These are phyloP conservation scores for Sinodicranocentrus sp. DNA, from an alignment of 2,888 invertebrate species.

Conservation along the genomic window DNA sequence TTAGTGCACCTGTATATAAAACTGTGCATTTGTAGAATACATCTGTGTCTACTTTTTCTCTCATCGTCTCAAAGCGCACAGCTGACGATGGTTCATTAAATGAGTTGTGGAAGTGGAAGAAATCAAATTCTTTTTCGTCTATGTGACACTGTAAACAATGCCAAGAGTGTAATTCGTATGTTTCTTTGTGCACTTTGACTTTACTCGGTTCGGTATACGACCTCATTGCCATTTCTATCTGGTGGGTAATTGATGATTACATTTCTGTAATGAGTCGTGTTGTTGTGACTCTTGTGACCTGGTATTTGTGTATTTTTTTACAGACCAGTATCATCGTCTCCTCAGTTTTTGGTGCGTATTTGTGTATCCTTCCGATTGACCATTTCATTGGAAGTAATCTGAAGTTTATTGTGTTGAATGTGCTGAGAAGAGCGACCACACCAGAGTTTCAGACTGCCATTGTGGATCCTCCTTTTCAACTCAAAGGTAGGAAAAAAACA, in stretches of 20 bases:
- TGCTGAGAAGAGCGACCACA: constrained; percentile 83
- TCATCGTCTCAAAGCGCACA: background rate
- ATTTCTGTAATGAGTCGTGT: no score
- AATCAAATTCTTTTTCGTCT: background rate
- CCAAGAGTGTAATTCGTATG: background rate
- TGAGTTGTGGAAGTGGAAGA: constrained; percentile 44
- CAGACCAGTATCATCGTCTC: constrained; percentile 83
- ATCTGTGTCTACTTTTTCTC: background rate
- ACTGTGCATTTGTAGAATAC: no score
- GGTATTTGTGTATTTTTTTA: constrained; percentile 63
- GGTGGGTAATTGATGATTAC: no score
- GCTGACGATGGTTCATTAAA: constrained; percentile 48
- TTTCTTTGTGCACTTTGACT: no score
- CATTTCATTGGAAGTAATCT: constrained; percentile 84
- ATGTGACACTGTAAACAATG: background rate
- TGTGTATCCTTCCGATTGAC: constrained; percentile 83
- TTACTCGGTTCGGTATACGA: no score
- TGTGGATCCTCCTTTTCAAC: constrained; percentile 82
- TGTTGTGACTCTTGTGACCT: no score
- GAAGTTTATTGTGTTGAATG: constrained; percentile 85
- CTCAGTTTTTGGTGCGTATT: constrained; percentile 84
- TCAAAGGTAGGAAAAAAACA: constrained; percentile 60
- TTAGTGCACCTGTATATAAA: no score
- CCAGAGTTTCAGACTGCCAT: constrained; percentile 82
- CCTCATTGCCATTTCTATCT: no score